Percentiles rank a stretch among this genome's conserved stretches.
These are phyloP conservation scores for Proisotoma minuta DNA, from an alignment of 2,888 invertebrate species.

Conservation along the genomic window DNA sequence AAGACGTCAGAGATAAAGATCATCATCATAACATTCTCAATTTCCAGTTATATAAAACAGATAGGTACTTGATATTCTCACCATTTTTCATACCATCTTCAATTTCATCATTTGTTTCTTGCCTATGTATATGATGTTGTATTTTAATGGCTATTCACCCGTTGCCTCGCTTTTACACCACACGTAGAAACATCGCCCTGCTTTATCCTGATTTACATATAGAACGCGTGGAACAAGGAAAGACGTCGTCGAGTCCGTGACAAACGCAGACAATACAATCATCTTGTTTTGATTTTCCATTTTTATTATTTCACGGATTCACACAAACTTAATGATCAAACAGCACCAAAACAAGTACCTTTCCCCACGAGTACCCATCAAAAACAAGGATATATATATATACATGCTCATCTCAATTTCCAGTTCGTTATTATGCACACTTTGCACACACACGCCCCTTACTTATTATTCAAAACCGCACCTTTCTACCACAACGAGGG, in stretches of 20 bases:
- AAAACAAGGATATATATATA: too few relatives aligned
- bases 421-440: too few relatives aligned
- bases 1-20: neutral
- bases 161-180: neutral
- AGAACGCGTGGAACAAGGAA: neutral
- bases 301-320: constrained; percentile 1
- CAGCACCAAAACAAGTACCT: too few relatives aligned
- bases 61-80: constrained; percentile 15
- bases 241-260: too few relatives aligned
- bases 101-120: neutral
- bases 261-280: too few relatives aligned
- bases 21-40: neutral
- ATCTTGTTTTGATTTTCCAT: neutral
- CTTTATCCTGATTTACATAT: constrained; percentile 1
- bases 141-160: constrained; percentile 17
- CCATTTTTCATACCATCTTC: constrained; percentile 5
- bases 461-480: too few relatives aligned
- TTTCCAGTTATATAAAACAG: constrained; percentile 2
- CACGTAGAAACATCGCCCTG: too few relatives aligned
- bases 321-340: neutral
- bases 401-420: too few relatives aligned
- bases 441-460: too few relatives aligned
- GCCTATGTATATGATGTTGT: neutral
- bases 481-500: too few relatives aligned
- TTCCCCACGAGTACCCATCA: too few relatives aligned